Evolutionary conservation across 2,113 vertebrate genomes (phyloP), one percentile per base, ranked within the genome.

Genomic region (Pantherophis guttatus): DNA sequence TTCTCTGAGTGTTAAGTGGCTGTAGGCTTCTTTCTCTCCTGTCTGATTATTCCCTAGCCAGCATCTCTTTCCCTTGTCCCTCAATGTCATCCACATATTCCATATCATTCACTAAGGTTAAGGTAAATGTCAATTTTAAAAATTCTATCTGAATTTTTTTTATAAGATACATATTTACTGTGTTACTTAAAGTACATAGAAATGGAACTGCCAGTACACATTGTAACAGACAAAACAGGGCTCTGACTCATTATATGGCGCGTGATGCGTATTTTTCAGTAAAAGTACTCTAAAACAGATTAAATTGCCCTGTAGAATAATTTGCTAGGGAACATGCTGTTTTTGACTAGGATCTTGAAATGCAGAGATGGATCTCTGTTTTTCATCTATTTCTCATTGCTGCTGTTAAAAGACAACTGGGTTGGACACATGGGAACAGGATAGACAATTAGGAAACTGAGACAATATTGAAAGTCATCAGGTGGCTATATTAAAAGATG

Each of bases 261-360:
- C 23, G 12, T 90, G 58, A 85, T 87, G 75, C 57, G 29, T 70
- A 8, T 91, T 95, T 24, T 91, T 57, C 24, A 93, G 70, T 94
- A 89, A 95, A 93, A 59, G 62, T 93, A 85, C 10, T 48, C 13
- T 54, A 93, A 95, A 95, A 92, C n/a, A 87, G 19, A 26, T 75
- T 93, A 50, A 54, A 58, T 94, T 94, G 88, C 87, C 53, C 91
- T 86, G 19, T 95, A 92, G 70, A 96, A 92, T 92, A 93, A 96
- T 96, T 92, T 91, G 65, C 48, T 87, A 92, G 65, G 94, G 94
- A 93, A 26, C 39, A 89, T 96, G 55, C 86, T 62, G 1, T 55
- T 96, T 91, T 96, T 59, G 88, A 92, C 44, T 29, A 90, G 24
- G 55, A 85, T 29, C 81, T 95, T 11, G 86, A 93, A 91, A 86